Conservation (phyloP, 1,140 invertebrate species). For the Teleogryllus occipitalis region DNA sequence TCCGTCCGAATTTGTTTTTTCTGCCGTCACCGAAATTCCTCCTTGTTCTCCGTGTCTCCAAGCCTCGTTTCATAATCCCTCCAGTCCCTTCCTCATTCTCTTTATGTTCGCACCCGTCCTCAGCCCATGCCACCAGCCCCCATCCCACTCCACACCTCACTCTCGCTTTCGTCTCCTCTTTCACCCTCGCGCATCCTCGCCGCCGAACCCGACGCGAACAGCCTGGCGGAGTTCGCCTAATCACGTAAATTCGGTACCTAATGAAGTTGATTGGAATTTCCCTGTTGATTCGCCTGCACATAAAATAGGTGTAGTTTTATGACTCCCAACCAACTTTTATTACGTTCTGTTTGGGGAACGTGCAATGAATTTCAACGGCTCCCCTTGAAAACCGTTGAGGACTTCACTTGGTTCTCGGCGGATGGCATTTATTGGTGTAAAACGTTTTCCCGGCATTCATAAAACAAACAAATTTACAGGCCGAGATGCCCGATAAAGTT, state of each 20-base stretch:
- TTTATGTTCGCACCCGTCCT: too few species aligned
- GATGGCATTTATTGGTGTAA: neutral
- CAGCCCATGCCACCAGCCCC: neutral
- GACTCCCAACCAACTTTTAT: neutral
- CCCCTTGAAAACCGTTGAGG: neutral
- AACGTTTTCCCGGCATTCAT: neutral
- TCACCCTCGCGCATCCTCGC: too few species aligned
- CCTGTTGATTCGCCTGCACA: neutral
- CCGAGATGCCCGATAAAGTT: neutral
- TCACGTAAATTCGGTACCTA: neutral
- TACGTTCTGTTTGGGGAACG: neutral
- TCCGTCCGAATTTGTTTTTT: too few species aligned
- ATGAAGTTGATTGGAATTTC: slow-evolving; percentile 5
- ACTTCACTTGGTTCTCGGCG: neutral
- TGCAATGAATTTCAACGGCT: neutral
- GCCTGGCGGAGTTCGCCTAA: neutral
- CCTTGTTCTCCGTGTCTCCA: too few species aligned
- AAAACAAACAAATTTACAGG: neutral
- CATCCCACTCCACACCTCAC: neutral
- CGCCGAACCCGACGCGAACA: neutral
- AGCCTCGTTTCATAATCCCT: too few species aligned
- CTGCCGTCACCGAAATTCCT: too few species aligned
- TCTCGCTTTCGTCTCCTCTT: neutral
- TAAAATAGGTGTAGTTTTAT: neutral
- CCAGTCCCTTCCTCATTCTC: too few species aligned